Evolutionary conservation across 2,888 invertebrate genomes (phyloP).

Genomic region (Caradrina clavipalpis): DNA sequence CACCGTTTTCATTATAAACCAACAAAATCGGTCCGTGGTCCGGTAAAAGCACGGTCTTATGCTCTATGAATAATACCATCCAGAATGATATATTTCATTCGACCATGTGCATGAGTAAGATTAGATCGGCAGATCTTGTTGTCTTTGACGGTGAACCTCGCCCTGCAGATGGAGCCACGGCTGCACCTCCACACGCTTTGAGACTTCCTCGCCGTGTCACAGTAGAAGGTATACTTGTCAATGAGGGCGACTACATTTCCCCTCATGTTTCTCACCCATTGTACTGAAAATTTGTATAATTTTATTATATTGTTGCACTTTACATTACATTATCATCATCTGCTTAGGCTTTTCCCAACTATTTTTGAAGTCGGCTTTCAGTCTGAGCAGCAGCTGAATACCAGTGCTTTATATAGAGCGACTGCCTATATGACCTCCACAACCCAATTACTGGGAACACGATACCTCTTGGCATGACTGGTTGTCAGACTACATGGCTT

Average conservation of each 20-base stretch:
- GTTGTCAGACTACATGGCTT: too few species aligned
- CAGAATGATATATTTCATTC: background rate
- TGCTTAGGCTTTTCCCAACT: too few species aligned
- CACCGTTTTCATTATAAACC: too few species aligned
- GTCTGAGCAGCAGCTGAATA: too few species aligned
- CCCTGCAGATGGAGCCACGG: background rate
- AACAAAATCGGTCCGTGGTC: too few species aligned
- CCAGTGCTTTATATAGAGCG: too few species aligned
- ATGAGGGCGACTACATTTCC: background rate
- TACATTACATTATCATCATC: too few species aligned
- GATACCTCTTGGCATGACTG: too few species aligned
- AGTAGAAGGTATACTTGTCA: background rate
- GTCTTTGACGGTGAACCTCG: background rate
- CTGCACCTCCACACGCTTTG: background rate
- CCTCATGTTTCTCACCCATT: background rate
- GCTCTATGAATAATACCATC: background rate
- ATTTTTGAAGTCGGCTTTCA: too few species aligned
- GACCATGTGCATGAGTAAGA: background rate
- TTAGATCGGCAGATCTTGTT: background rate
- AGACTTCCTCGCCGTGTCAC: background rate
- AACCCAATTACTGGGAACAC: too few species aligned
- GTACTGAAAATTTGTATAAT: background rate
- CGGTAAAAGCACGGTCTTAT: too few species aligned
- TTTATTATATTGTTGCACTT: background rate
- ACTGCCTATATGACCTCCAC: too few species aligned